Evolutionary conservation across 1,140 invertebrate genomes (phyloP), one percentile per base, ranked within the genome.

Genomic region (Scaptomyza montana): DNA sequence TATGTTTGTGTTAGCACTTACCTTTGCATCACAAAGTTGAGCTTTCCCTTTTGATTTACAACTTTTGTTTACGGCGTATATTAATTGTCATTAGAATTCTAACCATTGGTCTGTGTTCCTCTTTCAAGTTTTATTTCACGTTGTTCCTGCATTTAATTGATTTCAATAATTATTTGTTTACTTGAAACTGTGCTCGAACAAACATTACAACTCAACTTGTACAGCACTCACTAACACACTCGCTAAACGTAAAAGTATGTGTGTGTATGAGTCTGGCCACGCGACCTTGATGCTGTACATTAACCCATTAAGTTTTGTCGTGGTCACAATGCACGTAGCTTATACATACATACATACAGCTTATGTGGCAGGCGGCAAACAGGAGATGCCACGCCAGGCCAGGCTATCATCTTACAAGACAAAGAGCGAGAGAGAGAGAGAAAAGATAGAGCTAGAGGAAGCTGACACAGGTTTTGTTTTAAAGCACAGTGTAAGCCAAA

Each of bases 251-350:
- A 55, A 16, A 1, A 1, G 16, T 81, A 56, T 74, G 57, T 36
- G 50, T 46, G 45, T 64, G 67, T 68, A 49, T 60, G 47, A 68
- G 81, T 65, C 76, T 81, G 72, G 73, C 71, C 69, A 47, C 70
- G 63, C 79, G 84, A 87, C 84, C 84, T 87, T 87, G 84, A 84
- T 84, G 79, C 69, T 87, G 84, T 82, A 89, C 84, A 87, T 87
- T 87, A 87, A 87, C 84, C 84, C 84, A 87, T 87, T 87, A 81
- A 87, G 78, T 73, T 77, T 74, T 80, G 61, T 70, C 53, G 62
- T 64, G 75, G 61, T 51, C 50, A 36, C 55, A 74, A 56, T 70
- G 60, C 60, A 43, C 39, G 12, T 43, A 43, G 12, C 39, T 43
- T 43, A 43, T 16, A 16, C 16, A 16, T 16, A 16, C 16, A 16